A percentile compares a stretch with the other conserved stretches of the same genome.
Conservation (phyloP, 2,113 vertebrate species). For the Archilochus colubris region DNA sequence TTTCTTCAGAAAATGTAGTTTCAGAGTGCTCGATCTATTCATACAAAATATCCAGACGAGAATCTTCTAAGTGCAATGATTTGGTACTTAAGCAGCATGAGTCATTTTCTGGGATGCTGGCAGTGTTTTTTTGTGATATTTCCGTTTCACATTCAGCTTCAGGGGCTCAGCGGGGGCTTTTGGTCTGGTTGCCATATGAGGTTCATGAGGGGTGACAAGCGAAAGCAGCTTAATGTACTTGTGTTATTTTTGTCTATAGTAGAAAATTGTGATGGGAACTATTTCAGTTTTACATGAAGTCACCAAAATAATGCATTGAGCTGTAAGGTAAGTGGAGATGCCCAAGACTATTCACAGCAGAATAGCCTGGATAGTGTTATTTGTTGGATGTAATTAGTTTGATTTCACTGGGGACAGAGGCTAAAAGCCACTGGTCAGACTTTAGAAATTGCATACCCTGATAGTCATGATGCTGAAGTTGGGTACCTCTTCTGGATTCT, state of each 20-base stretch:
- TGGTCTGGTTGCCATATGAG: constrained; percentile 62
- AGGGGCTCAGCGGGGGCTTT: constrained; percentile 25
- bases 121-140: constrained; percentile 26
- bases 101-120: constrained; percentile 61
- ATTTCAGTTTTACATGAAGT: constrained; percentile 37
- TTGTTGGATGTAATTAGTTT: constrained; percentile 10
- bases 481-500: background rate
- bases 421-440: background rate
- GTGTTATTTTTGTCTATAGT: constrained; percentile 48
- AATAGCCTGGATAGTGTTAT: background rate
- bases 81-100: constrained; percentile 22
- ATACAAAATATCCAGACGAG: background rate
- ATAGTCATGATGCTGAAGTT: background rate
- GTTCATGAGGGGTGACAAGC: constrained; percentile 59
- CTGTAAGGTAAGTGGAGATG: background rate
- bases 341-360: background rate
- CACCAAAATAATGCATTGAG: background rate
- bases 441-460: background rate
- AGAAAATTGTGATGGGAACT: background rate
- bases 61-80: constrained; percentile 6
- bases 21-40: background rate
- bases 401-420: background rate
- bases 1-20: background rate
- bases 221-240: constrained; percentile 41
- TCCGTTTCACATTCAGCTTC: constrained; percentile 54